phyloP scores from a whole-genome alignment of 2,797 vertebrate genomes.

The Rhodeus uyekii region DNA sequence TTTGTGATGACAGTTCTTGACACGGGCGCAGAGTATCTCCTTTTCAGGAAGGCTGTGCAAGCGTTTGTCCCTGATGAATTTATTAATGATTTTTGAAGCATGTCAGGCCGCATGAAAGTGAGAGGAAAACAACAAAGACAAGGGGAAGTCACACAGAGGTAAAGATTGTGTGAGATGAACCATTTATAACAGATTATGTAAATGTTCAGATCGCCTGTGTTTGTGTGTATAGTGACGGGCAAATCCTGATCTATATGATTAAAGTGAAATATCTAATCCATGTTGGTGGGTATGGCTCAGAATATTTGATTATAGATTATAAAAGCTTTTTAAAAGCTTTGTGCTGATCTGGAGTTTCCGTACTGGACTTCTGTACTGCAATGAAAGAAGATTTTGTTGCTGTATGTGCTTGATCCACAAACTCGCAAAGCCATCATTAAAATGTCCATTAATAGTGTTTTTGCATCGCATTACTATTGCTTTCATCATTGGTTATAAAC shows the following conservation, averaged over 20 bases:
- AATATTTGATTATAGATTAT: constrained; percentile 16
- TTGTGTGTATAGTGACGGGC: neutral
- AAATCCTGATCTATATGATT: neutral
- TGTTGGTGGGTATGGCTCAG: neutral
- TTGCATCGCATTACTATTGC: neutral
- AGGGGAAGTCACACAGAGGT: neutral
- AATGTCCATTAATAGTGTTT: neutral
- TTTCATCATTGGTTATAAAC: neutral
- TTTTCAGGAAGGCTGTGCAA: neutral
- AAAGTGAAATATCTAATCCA: neutral
- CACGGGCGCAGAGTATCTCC: neutral
- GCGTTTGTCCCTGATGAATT: neutral
- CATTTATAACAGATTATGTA: neutral
- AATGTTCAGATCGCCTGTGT: neutral
- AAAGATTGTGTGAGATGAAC: neutral
- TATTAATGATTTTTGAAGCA: neutral
- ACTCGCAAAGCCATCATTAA: neutral
- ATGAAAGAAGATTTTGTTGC: neutral
- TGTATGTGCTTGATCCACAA: neutral
- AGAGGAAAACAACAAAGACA: neutral
- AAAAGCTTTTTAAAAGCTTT: constrained; percentile 5
- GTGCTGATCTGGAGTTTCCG: neutral
- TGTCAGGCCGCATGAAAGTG: neutral
- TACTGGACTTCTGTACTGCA: neutral
- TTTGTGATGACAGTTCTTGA: neutral